These are phyloP conservation scores for Synanthedon vespiformis DNA, from an alignment of 2,888 invertebrate genomes.

Conservation along the genomic window DNA sequence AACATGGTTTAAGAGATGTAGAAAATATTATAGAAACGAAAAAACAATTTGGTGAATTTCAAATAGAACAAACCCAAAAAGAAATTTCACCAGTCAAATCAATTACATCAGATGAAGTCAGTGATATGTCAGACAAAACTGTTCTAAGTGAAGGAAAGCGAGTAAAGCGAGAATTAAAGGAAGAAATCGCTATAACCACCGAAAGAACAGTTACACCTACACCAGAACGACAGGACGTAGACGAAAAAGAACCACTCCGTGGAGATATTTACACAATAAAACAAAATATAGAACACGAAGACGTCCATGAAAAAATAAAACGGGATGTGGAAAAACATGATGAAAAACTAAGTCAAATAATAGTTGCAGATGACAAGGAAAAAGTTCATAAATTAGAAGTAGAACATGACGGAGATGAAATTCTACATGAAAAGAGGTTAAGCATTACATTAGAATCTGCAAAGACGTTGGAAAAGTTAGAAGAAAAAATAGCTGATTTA, in stretches of 20 bases:
- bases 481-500: slow-evolving; percentile 53
- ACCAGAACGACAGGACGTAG: neutral
- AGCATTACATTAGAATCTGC: slow-evolving; percentile 44
- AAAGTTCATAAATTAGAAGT: slow-evolving; percentile 1
- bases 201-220: neutral
- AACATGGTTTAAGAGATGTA: slow-evolving; percentile 11
- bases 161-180: slow-evolving; percentile 24
- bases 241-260: neutral
- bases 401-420: slow-evolving; percentile 1
- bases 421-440: slow-evolving; percentile 22
- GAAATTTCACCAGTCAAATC: slow-evolving; percentile 49
- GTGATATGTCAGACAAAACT: slow-evolving; percentile 56
- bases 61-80: slow-evolving; percentile 19
- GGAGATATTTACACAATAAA: neutral
- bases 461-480: slow-evolving; percentile 55
- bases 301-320: slow-evolving; percentile 5
- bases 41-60: slow-evolving; percentile 3
- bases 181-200: neutral
- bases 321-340: slow-evolving; percentile 11
- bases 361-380: slow-evolving; percentile 30
- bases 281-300: neutral
- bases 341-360: slow-evolving; percentile 28
- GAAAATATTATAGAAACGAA: slow-evolving; percentile 6
- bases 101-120: slow-evolving; percentile 64
- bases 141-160: slow-evolving; percentile 48